Evolutionary conservation across 2,888 invertebrate species (phyloP).

Genomic region (Neuroscelio doddi): DNA sequence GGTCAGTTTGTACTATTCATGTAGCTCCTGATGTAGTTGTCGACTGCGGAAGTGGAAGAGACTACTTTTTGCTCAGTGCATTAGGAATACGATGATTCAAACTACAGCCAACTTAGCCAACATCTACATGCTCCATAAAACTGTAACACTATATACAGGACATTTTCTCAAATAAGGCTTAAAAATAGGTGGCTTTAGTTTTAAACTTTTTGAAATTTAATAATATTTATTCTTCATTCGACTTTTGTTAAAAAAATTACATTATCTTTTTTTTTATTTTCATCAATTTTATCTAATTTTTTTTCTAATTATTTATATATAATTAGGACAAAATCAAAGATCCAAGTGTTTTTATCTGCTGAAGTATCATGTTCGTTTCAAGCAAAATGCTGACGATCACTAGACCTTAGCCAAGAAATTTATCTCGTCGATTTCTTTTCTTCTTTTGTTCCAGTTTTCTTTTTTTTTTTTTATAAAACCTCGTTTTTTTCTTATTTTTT

Average conservation of each 20-base stretch:
- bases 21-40: too few relatives aligned
- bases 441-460: slow-evolving; percentile 31
- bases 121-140: slow-evolving; percentile 37
- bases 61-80: slow-evolving; percentile 54
- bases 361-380: slow-evolving; percentile 30
- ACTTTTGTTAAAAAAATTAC: too few relatives aligned
- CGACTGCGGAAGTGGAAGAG: slow-evolving; percentile 17
- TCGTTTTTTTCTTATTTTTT: slow-evolving; percentile 11
- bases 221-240: too few relatives aligned
- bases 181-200: too few relatives aligned
- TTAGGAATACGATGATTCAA: slow-evolving; percentile 59
- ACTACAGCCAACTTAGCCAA: slow-evolving; percentile 41
- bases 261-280: too few relatives aligned
- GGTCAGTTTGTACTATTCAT: too few relatives aligned
- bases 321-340: too few relatives aligned
- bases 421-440: slow-evolving; percentile 24
- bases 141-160: slow-evolving; percentile 21
- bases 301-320: too few relatives aligned
- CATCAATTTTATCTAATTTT: too few relatives aligned
- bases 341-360: too few relatives aligned
- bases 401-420: slow-evolving; percentile 43
- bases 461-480: background rate
- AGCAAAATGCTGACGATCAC: slow-evolving; percentile 37
- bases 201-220: too few relatives aligned
- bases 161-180: too few relatives aligned